Evolutionary conservation across 2,113 vertebrate species (phyloP).

Genomic region (Nicator chloris): DNA sequence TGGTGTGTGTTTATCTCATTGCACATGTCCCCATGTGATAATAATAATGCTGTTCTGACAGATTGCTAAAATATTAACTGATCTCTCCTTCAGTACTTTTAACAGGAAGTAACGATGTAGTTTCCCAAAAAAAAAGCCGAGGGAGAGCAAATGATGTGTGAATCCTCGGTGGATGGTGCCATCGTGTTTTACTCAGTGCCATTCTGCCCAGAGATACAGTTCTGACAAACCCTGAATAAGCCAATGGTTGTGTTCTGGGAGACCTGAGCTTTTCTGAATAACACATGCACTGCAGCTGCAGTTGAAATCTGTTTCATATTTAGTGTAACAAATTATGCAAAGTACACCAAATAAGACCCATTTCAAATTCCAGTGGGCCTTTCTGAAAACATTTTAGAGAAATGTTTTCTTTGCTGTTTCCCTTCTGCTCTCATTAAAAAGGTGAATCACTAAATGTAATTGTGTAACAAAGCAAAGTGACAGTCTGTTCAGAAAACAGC

Average conservation of each 20-base stretch:
- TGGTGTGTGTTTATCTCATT: background rate
- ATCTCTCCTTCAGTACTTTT: background rate
- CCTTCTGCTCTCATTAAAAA: conserved; percentile 31
- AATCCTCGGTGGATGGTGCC: background rate
- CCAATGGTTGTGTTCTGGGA: background rate
- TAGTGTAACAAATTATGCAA: conserved; percentile 69
- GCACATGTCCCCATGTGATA: background rate
- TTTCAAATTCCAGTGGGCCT: conserved; percentile 65
- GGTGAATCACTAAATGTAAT: background rate
- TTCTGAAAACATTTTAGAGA: conserved; percentile 57
- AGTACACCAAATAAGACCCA: conserved; percentile 63
- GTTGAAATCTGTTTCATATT: conserved; percentile 70
- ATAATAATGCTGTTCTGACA: background rate
- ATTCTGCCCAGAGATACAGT: background rate
- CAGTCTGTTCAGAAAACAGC: background rate
- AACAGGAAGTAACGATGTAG: background rate
- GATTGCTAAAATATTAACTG: background rate
- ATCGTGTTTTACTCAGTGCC: background rate
- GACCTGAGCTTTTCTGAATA: background rate
- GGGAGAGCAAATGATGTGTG: background rate
- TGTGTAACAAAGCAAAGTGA: background rate
- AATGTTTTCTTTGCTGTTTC: conserved; percentile 55
- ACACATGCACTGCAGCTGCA: conserved; percentile 40
- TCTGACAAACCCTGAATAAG: background rate
- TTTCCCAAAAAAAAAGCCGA: background rate